Conservation (phyloP, 1,140 invertebrate species). For the Drosophila sproati region DNA sequence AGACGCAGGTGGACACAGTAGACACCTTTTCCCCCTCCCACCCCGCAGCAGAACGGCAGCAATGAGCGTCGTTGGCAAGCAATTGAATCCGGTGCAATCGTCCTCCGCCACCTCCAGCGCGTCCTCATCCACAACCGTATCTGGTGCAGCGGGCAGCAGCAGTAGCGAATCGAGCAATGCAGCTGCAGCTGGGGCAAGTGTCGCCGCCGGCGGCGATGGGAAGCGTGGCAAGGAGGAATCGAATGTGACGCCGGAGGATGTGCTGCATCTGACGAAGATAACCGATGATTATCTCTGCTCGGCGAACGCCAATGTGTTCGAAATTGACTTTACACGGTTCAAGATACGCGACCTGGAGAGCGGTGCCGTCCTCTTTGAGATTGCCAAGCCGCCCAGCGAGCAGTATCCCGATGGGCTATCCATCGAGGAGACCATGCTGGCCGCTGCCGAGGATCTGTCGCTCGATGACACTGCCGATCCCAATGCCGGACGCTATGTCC, state of each 20-base stretch:
- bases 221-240: conserved; percentile 51
- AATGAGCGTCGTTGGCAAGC: conserved; percentile 76
- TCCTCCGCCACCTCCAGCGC: conserved; percentile 22
- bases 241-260: conserved; percentile 88
- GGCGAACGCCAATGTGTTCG: conserved; percentile 97
- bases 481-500: conserved; percentile 97
- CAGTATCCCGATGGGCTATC: conserved; percentile 86
- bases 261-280: conserved; percentile 87
- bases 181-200: conserved; percentile 10
- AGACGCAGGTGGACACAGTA: conserved; percentile 18
- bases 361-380: conserved; percentile 97
- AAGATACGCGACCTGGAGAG: conserved; percentile 98
- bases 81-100: conserved; percentile 71
- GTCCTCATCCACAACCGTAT: conserved; percentile 5
- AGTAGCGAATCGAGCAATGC: conserved; percentile 12
- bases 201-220: conserved; percentile 12
- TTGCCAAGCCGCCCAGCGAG: conserved; percentile 94
- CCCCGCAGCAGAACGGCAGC: conserved; percentile 18
- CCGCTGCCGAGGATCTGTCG: conserved; percentile 86
- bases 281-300: conserved; percentile 94
- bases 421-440: conserved; percentile 86
- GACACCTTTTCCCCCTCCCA: not conserved
- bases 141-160: conserved; percentile 7
- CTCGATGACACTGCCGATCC: conserved; percentile 88
- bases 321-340: conserved; percentile 99